Percentiles rank a stretch among this genome's conserved stretches.
Evolutionary conservation across 2,113 vertebrate genomes (phyloP).

Genomic region (Columbina picui): DNA sequence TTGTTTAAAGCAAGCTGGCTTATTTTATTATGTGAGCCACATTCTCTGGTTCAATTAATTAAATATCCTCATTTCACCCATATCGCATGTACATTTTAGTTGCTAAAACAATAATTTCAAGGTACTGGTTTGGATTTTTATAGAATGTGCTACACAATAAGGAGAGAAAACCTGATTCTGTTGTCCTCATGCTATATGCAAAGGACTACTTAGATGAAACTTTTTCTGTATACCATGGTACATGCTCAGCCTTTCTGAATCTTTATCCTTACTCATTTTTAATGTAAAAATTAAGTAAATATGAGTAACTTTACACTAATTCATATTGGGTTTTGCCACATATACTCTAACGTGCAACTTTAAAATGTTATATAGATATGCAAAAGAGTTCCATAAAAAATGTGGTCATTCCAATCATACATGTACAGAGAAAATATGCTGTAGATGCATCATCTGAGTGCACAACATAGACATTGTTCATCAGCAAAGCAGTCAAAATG

Average conservation of each 20-base stretch:
- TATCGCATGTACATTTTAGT: not conserved
- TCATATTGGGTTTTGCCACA: not conserved
- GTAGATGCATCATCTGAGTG: not conserved
- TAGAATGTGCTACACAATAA: slow-evolving; percentile 31
- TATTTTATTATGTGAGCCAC: slow-evolving; percentile 14
- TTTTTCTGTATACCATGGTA: not conserved
- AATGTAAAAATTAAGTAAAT: not conserved
- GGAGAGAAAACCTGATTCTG: slow-evolving; percentile 15
- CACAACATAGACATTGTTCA: not conserved
- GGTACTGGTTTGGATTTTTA: not conserved
- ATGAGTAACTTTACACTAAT: not conserved
- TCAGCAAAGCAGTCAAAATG: not conserved
- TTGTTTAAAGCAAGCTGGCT: slow-evolving; percentile 41
- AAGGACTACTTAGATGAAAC: slow-evolving; percentile 53
- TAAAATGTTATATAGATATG: not conserved
- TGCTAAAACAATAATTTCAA: not conserved
- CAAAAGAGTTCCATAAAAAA: slow-evolving; percentile 35
- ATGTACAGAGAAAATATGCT: not conserved
- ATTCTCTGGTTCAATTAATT: not conserved
- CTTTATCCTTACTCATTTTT: not conserved
- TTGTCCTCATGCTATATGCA: slow-evolving; percentile 23
- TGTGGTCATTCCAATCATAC: not conserved
- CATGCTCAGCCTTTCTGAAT: not conserved
- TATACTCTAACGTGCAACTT: not conserved
- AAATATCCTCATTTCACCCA: slow-evolving; percentile 5